Evolutionary conservation across 2,113 vertebrate genomes (phyloP).

Genomic region (Rhizomys pruinosus): DNA sequence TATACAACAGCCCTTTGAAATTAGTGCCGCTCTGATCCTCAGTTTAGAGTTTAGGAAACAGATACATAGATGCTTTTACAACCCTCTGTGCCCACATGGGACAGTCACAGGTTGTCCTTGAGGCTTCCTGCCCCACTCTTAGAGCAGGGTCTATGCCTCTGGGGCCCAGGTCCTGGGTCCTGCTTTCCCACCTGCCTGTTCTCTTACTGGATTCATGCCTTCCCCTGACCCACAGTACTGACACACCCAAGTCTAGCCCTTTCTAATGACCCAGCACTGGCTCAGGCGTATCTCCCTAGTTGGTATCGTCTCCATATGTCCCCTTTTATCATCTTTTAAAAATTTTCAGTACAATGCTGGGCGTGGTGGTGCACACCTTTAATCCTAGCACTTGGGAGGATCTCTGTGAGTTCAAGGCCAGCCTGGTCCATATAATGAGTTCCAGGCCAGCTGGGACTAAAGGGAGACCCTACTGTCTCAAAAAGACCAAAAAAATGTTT

Average conservation of each 20-base stretch:
- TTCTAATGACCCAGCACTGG: background rate
- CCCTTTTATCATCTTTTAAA: background rate
- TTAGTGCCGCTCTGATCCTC: background rate
- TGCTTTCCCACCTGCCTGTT: background rate
- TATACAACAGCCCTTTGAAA: background rate
- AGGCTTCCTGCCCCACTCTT: background rate
- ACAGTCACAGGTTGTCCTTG: background rate
- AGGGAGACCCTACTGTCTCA: no score
- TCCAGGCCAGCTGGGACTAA: no score
- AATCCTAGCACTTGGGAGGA: no score
- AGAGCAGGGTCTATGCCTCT: background rate
- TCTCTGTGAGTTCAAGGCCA: no score
- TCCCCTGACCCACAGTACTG: background rate
- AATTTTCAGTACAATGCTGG: background rate
- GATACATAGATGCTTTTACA: background rate
- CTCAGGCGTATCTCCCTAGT: background rate
- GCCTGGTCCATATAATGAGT: no score
- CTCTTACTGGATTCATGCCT: background rate
- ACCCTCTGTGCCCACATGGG: background rate
- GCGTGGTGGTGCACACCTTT: no score
- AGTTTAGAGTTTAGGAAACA: background rate
- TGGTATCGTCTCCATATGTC: background rate
- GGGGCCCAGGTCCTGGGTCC: background rate
- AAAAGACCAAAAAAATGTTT: no score
- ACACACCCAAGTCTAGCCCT: background rate